These are phyloP conservation scores for Litoditis marina DNA, from an alignment of 2,888 invertebrate genomes.

Conservation along the genomic window DNA sequence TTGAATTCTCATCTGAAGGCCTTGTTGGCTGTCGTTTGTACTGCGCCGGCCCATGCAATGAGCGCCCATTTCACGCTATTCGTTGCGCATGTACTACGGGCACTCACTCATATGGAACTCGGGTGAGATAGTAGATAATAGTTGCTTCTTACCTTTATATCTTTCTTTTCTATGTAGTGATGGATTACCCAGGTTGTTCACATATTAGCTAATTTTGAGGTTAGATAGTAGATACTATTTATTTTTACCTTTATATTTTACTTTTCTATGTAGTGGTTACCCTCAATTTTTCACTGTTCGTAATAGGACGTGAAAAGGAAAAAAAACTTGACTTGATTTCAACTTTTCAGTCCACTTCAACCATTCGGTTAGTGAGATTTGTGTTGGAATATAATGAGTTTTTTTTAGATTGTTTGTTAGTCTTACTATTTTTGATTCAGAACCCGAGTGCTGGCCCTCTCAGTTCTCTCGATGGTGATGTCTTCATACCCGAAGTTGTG, in stretches of 20 bases:
- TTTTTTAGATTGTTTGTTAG: background rate
- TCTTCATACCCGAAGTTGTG: conserved; percentile 35
- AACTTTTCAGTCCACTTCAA: too few species aligned
- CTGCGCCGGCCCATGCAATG: conserved; percentile 38
- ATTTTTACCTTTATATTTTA: too few species aligned
- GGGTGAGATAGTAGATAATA: conserved; percentile 22
- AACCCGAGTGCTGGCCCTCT: conserved; percentile 35
- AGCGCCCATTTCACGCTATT: conserved; percentile 49
- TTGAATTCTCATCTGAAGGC: conserved; percentile 6
- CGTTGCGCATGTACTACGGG: conserved; percentile 42
- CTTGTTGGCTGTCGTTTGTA: conserved; percentile 30
- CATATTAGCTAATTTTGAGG: too few species aligned
- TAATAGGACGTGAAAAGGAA: too few species aligned
- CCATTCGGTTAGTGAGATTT: too few species aligned
- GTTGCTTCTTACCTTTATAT: too few species aligned
- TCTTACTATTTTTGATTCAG: conserved; percentile 16
- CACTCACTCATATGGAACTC: conserved; percentile 33
- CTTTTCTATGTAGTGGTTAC: too few species aligned
- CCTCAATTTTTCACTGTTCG: background rate
- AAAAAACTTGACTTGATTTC: too few species aligned
- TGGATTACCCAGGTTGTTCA: too few species aligned
- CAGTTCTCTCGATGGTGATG: conserved; percentile 31
- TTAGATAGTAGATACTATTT: too few species aligned
- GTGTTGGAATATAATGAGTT: too few species aligned
- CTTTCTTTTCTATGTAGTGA: too few species aligned